These are phyloP conservation scores for Ptilonorhynchus violaceus DNA, from an alignment of 2,113 vertebrate genomes.

Conservation along the genomic window DNA sequence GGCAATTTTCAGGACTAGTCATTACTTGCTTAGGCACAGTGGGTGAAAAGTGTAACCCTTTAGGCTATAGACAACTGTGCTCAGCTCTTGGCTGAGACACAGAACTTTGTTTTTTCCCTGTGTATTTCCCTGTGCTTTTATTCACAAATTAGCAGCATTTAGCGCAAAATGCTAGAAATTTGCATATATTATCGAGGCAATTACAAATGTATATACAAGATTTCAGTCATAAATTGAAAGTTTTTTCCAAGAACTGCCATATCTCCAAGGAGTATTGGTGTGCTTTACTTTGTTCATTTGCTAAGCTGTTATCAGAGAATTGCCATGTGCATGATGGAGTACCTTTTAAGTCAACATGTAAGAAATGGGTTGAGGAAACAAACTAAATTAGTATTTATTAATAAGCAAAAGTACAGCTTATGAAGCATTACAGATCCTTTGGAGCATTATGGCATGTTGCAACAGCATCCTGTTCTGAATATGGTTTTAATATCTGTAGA, in stretches of 20 bases:
- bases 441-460: background rate
- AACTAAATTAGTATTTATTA: slow-evolving; percentile 62
- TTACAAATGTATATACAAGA: slow-evolving; percentile 7
- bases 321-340: slow-evolving; percentile 13
- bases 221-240: slow-evolving; percentile 42
- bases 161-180: background rate
- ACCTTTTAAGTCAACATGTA: slow-evolving; percentile 42
- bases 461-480: slow-evolving; percentile 26
- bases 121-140: background rate
- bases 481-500: slow-evolving; percentile 26
- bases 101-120: background rate
- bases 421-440: slow-evolving; percentile 29
- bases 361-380: slow-evolving; percentile 46
- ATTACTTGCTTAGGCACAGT: slow-evolving; percentile 15
- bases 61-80: background rate
- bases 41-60: background rate
- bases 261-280: background rate
- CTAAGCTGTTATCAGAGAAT: background rate
- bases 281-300: background rate
- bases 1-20: background rate
- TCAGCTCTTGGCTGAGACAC: background rate
- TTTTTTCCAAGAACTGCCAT: slow-evolving; percentile 8
- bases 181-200: slow-evolving; percentile 9
- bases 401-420: slow-evolving; percentile 33
- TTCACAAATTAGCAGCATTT: background rate